These are phyloP conservation scores for Lydus trimaculatus DNA, from an alignment of 2,888 invertebrate species.

Conservation along the genomic window DNA sequence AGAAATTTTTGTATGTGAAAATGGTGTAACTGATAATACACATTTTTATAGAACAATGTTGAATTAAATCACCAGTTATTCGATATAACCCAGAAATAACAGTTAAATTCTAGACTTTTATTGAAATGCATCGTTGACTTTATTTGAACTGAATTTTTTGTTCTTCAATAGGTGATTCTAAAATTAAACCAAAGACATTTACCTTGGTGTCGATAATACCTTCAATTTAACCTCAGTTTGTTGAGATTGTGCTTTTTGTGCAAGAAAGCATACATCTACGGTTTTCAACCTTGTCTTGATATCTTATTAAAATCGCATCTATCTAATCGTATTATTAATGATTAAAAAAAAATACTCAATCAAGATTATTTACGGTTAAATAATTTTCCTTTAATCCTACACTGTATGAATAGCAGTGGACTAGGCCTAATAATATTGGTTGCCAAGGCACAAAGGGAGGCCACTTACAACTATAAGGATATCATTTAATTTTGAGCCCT, in stretches of 20 bases:
- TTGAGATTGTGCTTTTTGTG: neutral
- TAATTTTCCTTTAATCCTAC: too few species aligned
- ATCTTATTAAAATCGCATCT: neutral
- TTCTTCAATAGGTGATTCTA: neutral
- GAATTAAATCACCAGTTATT: neutral
- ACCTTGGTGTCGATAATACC: neutral
- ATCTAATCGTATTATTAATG: too few species aligned
- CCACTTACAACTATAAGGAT: too few species aligned
- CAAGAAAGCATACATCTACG: neutral
- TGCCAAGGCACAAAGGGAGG: too few species aligned
- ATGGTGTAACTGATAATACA: neutral
- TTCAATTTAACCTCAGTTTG: neutral
- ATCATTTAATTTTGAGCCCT: too few species aligned
- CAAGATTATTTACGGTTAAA: neutral
- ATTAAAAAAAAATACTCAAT: neutral
- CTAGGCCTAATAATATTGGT: too few species aligned
- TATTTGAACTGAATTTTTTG: neutral
- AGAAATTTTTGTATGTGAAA: neutral
- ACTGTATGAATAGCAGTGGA: too few species aligned
- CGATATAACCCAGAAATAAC: neutral
- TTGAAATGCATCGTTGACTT: constrained; percentile 1
- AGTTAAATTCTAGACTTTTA: neutral
- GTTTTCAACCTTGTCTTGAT: neutral
- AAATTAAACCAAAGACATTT: neutral
- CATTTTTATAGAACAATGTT: neutral